Evolutionary conservation across 92 coral and sea anemone species (phyloP), one percentile per base, ranked within the genome.

Genomic region (Porites lobata): DNA sequence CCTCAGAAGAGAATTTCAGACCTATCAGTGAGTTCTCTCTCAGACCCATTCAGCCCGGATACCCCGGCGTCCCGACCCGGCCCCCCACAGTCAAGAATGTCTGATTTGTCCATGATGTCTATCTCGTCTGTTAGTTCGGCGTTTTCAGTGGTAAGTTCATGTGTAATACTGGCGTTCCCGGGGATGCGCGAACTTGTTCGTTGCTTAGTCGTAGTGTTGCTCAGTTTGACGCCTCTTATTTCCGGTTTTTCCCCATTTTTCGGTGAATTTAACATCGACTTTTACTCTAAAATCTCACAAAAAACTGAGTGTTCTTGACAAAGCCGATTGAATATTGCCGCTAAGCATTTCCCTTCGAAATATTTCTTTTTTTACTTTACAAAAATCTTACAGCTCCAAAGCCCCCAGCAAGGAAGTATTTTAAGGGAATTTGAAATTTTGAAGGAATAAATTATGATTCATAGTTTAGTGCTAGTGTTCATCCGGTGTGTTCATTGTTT

Each of bases 21-120:
- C 72, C 12, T 65, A 38, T 77, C 89, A 14, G 4, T 2, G 47
- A 63, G 76, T 29, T 85, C 89, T 4, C 7, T 77, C 50, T 52
- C 89, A 47, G 89, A 77, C 20, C 50, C 68, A 17, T 76, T 85
- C 54, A 80, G 76, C 76, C 53, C 76, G 50, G 63, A 22, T 1
- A 65, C 83, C 8, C 89, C 84, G 47, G 47, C 47, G 7, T 21
- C 76, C 62, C 77, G 77, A 8, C 89, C 77, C 13, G 80, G 69
- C 13, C 76, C 50, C 20, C 57, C 82, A 17, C 77, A 21, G 69
- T 68, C 82, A 15, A 54, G 84, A 53, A 8, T 2, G 8, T 85
- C 89, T 17, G 74, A 85, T 56, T n/a, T 85, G 47, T 85, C 89
- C 43, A 62, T 75, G 10, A 20, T 13, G 14, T 77, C 81, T 8